These are phyloP conservation scores for Leucania comma DNA, from an alignment of 2,888 invertebrate species.

Conservation along the genomic window DNA sequence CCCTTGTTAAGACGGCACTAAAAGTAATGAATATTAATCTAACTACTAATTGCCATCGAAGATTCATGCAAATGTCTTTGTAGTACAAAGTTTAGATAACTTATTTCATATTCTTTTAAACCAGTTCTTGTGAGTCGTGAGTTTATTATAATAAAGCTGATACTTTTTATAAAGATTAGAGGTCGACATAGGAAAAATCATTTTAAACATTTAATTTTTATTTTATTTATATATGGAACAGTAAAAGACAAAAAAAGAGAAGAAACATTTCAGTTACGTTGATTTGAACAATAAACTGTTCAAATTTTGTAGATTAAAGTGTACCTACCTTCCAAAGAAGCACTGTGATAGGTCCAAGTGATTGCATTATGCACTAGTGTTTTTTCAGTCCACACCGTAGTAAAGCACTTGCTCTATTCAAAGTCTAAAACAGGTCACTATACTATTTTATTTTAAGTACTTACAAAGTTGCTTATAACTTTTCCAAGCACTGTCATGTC, in stretches of 20 bases:
- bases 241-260: no score
- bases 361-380: constrained; percentile 29
- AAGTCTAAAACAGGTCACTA: neutral
- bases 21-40: constrained; percentile 23
- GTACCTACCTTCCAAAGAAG: constrained; percentile 47
- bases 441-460: constrained; percentile 64
- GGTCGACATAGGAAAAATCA: no score
- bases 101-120: neutral
- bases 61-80: constrained; percentile 7
- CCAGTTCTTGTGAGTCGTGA: no score
- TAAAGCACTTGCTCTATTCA: constrained; percentile 11
- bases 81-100: constrained; percentile 9
- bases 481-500: constrained; percentile 84
- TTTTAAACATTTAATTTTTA: no score
- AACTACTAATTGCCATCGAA: constrained; percentile 8
- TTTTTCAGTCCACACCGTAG: neutral
- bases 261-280: neutral
- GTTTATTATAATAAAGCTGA: no score
- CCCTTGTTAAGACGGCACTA: neutral
- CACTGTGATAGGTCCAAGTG: constrained; percentile 48
- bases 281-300: neutral
- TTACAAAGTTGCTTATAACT: constrained; percentile 86
- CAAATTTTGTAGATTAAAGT: neutral
- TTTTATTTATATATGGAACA: no score
- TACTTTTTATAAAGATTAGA: no score